These are phyloP conservation scores for Salarias fasciatus DNA, from an alignment of 2,797 vertebrate genomes.

Conservation along the genomic window DNA sequence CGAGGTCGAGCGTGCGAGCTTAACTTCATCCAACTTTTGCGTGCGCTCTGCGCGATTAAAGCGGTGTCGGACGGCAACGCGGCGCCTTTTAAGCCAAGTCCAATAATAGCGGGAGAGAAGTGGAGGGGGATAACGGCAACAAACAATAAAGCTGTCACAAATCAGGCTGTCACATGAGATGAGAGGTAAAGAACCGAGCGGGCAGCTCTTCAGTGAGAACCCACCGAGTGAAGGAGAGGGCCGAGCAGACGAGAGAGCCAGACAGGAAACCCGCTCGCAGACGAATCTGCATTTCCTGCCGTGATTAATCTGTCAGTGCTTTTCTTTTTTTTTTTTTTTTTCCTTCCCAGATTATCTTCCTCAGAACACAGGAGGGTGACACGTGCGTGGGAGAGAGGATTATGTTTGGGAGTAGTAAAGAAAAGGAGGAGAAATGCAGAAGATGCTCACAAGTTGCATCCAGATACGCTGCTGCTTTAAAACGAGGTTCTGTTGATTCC, in stretches of 20 bases:
- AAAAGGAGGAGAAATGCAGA: background rate
- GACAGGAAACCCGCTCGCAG: slow-evolving; percentile 60
- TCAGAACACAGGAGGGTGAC: slow-evolving; percentile 55
- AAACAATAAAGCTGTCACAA: slow-evolving; percentile 56
- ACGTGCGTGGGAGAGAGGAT: slow-evolving; percentile 52
- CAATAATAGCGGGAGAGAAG: slow-evolving; percentile 36
- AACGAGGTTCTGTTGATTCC: no score
- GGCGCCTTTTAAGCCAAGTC: slow-evolving; percentile 33
- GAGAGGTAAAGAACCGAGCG: slow-evolving; percentile 34
- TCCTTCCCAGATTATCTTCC: slow-evolving; percentile 55
- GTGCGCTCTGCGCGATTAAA: slow-evolving; percentile 13
- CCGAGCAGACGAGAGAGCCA: slow-evolving; percentile 21
- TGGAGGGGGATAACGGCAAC: slow-evolving; percentile 33
- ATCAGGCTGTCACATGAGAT: slow-evolving; percentile 27
- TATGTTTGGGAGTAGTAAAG: slow-evolving; percentile 31
- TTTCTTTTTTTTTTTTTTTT: no score
- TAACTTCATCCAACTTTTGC: slow-evolving; percentile 36
- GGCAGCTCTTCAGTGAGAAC: slow-evolving; percentile 30
- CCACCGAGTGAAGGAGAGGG: slow-evolving; percentile 34
- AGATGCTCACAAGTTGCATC: no score
- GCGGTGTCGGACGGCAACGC: slow-evolving; percentile 22
- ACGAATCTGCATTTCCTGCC: slow-evolving; percentile 59
- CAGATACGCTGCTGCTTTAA: no score
- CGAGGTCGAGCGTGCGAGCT: slow-evolving; percentile 6
- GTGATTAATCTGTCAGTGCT: slow-evolving; percentile 64